Evolutionary conservation across 2,888 invertebrate genomes (phyloP).

Genomic region (Stramonita haemastoma): DNA sequence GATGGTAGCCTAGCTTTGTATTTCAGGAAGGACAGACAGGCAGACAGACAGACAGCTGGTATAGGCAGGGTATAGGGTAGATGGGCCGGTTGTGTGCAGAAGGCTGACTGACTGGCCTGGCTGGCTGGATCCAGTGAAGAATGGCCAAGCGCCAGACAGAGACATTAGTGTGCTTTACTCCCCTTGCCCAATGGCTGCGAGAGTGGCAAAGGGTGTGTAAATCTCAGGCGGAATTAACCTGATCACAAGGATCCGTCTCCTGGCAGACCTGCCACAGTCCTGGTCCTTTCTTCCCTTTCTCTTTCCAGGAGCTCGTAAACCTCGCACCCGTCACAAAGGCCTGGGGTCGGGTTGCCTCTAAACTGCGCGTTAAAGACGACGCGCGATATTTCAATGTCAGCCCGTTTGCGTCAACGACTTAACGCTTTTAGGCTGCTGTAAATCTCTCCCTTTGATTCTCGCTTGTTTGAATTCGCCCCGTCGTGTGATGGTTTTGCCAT

Average conservation of each 20-base stretch:
- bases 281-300: conserved; percentile 20
- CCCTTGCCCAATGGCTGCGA: conserved; percentile 21
- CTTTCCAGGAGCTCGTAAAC: conserved; percentile 27
- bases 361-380: conserved; percentile 28
- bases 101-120: neutral
- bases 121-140: neutral
- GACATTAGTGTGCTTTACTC: conserved; percentile 36
- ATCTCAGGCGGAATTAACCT: conserved; percentile 35
- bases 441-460: conserved; percentile 30
- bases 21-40: too few species aligned
- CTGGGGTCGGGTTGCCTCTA: conserved; percentile 30
- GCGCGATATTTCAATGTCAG: conserved; percentile 40
- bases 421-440: conserved; percentile 38
- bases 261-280: conserved; percentile 32
- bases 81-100: conserved; percentile 17
- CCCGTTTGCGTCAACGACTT: conserved; percentile 37
- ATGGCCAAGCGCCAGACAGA: conserved; percentile 36
- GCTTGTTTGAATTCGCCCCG: conserved; percentile 19
- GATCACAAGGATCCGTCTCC: conserved; percentile 34
- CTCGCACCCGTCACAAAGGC: conserved; percentile 24
- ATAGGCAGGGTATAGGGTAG: neutral
- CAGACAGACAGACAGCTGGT: too few species aligned
- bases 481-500: conserved; percentile 31
- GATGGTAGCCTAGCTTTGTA: too few species aligned
- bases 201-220: conserved; percentile 31